phyloP scores from a whole-genome alignment of 2,888 invertebrate genomes.

The Theretra japonica region DNA sequence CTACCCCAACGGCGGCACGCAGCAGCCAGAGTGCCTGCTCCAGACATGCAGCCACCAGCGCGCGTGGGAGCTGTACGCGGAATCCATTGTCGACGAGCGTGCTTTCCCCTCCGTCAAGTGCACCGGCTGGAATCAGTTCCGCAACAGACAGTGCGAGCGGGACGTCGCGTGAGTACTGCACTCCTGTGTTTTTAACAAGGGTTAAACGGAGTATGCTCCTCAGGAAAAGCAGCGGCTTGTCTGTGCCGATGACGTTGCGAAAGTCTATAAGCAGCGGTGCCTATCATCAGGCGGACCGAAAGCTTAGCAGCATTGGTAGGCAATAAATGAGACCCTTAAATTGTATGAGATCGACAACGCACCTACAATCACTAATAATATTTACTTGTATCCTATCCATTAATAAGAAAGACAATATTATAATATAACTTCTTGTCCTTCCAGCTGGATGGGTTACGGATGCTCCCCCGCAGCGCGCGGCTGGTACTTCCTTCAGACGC shows the following conservation, averaged over 20 bases:
- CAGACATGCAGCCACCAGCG: constrained; percentile 75
- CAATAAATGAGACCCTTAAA: too few relatives aligned
- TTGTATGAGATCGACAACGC: too few relatives aligned
- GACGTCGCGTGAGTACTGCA: constrained; percentile 51
- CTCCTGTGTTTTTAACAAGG: too few relatives aligned
- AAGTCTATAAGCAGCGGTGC: too few relatives aligned
- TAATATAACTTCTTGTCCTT: constrained; percentile 32
- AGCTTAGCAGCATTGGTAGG: too few relatives aligned
- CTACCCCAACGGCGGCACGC: constrained; percentile 69
- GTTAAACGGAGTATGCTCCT: too few relatives aligned
- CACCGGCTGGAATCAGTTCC: constrained; percentile 56
- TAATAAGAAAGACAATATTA: too few relatives aligned
- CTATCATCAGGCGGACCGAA: too few relatives aligned
- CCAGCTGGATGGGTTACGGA: constrained; percentile 67
- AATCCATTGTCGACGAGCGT: constrained; percentile 51
- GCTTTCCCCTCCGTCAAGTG: constrained; percentile 63
- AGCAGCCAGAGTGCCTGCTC: constrained; percentile 70
- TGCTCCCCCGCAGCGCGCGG: constrained; percentile 52
- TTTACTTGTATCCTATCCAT: too few relatives aligned
- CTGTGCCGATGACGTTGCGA: too few relatives aligned
- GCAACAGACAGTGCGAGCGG: constrained; percentile 50
- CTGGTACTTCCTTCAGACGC: constrained; percentile 63
- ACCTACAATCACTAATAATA: too few relatives aligned
- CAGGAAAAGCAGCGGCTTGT: too few relatives aligned
- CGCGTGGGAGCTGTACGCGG: constrained; percentile 61